Percentiles rank a stretch among this genome's conserved stretches.
phyloP scores from a whole-genome alignment of 2,888 invertebrate species.

The Megamerina dolium region DNA sequence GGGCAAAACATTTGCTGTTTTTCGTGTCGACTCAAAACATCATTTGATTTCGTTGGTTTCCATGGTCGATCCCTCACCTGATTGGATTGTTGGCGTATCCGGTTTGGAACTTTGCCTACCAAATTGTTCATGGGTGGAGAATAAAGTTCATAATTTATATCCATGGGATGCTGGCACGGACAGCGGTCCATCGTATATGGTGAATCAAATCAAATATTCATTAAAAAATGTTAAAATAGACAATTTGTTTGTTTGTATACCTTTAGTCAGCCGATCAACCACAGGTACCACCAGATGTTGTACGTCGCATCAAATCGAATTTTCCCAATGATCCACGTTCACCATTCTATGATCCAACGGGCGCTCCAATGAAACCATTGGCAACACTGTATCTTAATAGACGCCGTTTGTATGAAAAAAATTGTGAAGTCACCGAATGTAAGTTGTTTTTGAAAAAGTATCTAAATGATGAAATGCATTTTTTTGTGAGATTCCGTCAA shows the following conservation, averaged over 20 bases:
- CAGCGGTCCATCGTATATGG: conserved; percentile 80
- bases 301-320: conserved; percentile 77
- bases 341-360: conserved; percentile 81
- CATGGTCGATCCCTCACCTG: conserved; percentile 95
- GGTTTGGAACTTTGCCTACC: conserved; percentile 81
- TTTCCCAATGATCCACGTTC: conserved; percentile 81
- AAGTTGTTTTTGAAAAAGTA: too few species aligned
- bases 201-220: too few species aligned
- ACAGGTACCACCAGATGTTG: conserved; percentile 77
- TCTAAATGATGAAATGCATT: too few species aligned
- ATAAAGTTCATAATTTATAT: conserved; percentile 76
- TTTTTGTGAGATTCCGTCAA: too few species aligned
- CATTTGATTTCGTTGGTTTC: conserved; percentile 92
- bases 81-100: conserved; percentile 95
- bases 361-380: conserved; percentile 77
- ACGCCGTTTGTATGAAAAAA: conserved; percentile 74
- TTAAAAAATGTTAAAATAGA: too few species aligned
- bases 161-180: conserved; percentile 97
- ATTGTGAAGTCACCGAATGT: conserved; percentile 56
- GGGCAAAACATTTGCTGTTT: conserved; percentile 79
- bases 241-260: too few species aligned
- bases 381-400: conserved; percentile 76
- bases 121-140: conserved; percentile 87
- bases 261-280: conserved; percentile 80
- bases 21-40: conserved; percentile 85